These are phyloP conservation scores for Propithecus coquereli DNA, from an alignment of 2,113 vertebrate genomes.

Conservation along the genomic window DNA sequence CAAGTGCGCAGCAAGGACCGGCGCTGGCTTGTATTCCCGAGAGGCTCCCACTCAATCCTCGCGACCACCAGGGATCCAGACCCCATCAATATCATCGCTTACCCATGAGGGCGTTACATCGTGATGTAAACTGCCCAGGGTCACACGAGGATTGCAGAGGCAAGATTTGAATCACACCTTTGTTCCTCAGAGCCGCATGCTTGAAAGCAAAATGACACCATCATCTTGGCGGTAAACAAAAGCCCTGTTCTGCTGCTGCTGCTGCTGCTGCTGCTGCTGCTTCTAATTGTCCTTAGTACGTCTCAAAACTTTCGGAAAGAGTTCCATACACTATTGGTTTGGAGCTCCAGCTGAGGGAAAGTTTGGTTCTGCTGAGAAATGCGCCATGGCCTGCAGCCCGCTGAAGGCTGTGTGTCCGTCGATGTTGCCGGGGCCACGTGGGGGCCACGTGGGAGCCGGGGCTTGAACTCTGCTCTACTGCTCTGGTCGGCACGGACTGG, in stretches of 20 bases:
- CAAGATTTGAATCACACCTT: rapidly evolving
- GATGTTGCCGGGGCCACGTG: no score
- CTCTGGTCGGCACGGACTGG: rapidly evolving
- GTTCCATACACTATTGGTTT: rapidly evolving
- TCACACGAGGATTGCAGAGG: background rate
- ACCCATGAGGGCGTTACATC: rapidly evolving
- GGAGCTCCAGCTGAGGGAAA: background rate
- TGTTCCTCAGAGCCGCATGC: rapidly evolving
- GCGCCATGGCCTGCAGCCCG: no score
- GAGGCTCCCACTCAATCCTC: background rate
- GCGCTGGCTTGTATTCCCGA: rapidly evolving
- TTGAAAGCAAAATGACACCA: background rate
- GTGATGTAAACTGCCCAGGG: rapidly evolving
- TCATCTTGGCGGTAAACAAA: rapidly evolving
- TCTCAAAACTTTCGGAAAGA: no score
- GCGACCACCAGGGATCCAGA: rapidly evolving
- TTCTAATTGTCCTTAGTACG: no score
- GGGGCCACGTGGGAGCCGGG: rapidly evolving
- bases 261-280: no score
- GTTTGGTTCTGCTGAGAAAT: no score
- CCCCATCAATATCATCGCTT: background rate
- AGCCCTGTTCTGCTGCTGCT: rapidly evolving
- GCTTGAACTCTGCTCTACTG: rapidly evolving
- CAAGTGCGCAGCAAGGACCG: rapidly evolving
- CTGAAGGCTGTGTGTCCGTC: rapidly evolving